These are phyloP conservation scores for Philopedon plagiatum DNA, from an alignment of 2,888 invertebrate genomes.

Conservation along the genomic window DNA sequence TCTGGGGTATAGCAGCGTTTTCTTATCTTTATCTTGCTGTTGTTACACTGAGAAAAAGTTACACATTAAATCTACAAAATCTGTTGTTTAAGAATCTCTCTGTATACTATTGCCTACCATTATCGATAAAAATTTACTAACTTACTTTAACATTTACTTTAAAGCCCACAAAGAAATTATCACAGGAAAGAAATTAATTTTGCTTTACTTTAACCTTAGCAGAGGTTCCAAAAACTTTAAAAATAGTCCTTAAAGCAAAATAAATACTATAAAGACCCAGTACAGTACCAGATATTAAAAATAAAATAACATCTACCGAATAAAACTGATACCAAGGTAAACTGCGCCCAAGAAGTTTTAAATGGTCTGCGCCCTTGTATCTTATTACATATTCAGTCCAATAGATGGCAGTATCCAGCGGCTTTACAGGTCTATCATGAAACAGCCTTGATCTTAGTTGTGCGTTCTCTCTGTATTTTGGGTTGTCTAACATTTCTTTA, in stretches of 20 bases:
- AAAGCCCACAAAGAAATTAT: no score
- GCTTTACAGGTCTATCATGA: constrained; percentile 59
- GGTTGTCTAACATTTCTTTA: constrained; percentile 40
- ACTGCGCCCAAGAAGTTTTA: constrained; percentile 56
- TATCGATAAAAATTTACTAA: no score
- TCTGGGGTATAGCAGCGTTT: no score
- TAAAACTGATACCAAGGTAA: constrained; percentile 59
- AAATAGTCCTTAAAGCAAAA: not conserved
- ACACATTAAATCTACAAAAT: no score
- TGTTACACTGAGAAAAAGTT: no score
- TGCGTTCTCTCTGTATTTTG: constrained; percentile 55
- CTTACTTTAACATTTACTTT: no score
- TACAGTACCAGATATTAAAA: not conserved
- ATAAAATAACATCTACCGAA: constrained; percentile 56
- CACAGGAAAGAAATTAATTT: not conserved
- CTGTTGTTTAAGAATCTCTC: no score
- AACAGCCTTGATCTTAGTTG: constrained; percentile 57
- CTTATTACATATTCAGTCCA: constrained; percentile 62
- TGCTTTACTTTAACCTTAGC: not conserved
- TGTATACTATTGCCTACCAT: no score
- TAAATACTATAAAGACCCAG: not conserved
- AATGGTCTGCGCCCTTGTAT: constrained; percentile 59
- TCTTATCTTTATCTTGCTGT: no score
- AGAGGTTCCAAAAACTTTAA: not conserved
- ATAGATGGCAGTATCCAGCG: constrained; percentile 59